phyloP scores from a whole-genome alignment of 2,113 vertebrate genomes.

The Lophotis ruficrista region DNA sequence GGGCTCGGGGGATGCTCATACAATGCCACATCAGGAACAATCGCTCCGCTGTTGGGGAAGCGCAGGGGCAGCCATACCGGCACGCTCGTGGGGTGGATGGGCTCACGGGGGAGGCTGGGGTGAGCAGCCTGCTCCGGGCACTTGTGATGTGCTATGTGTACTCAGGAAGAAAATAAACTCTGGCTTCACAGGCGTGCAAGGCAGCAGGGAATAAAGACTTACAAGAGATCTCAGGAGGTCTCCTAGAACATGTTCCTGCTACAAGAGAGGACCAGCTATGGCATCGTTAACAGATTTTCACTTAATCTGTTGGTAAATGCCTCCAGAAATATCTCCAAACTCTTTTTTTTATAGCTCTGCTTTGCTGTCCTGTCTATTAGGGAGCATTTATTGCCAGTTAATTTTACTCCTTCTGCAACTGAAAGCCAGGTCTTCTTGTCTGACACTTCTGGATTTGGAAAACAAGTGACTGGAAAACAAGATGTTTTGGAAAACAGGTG shows the following conservation, averaged over 20 bases:
- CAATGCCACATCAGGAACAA: background rate
- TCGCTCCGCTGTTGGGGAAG: background rate
- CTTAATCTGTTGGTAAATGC: background rate
- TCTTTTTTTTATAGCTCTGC: background rate
- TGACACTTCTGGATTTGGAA: background rate
- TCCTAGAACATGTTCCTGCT: background rate
- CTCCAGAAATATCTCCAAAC: background rate
- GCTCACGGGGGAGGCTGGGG: background rate
- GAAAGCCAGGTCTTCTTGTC: background rate
- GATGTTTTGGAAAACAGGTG: background rate
- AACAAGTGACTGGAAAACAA: too few species aligned
- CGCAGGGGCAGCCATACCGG: rapidly evolving
- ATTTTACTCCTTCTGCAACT: background rate
- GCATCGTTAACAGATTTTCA: background rate
- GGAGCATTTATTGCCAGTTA: too few species aligned
- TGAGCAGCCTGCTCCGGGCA: background rate
- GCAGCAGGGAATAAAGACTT: background rate
- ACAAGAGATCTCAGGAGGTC: background rate
- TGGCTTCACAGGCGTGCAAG: background rate
- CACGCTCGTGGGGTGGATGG: rapidly evolving
- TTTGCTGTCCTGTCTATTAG: background rate
- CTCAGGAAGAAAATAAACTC: background rate
- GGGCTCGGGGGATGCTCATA: background rate
- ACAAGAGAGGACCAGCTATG: background rate
- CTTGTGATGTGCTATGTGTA: rapidly evolving